Base-by-base conservation (phyloP, 2,797 vertebrate genomes). In the Mus caroli region DNA sequence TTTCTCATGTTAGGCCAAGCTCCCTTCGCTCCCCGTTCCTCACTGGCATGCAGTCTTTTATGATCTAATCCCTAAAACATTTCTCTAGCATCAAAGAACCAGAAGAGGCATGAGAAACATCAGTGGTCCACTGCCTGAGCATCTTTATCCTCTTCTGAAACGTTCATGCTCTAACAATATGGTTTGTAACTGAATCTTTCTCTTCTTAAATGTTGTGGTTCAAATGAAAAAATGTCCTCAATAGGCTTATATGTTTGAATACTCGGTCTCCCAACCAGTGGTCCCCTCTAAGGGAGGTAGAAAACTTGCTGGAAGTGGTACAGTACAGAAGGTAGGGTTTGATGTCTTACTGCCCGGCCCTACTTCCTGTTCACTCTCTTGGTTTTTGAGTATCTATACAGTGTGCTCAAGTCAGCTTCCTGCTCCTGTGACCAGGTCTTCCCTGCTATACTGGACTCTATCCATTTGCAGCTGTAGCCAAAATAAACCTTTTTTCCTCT, bases 1-100 rank as follows among this genome's bases (percentile, higher is more conserved):
- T 95, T 92, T 97, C 71, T 34, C 93, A 89, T 94, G 20, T 94
- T 93, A 93, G 77, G 17, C 91, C 94, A 96, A 94, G 77, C 97
- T 97, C 94, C 92, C 93, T 26, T 86, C 75, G 37, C 37, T 97
- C 86, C 86, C 90, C 50, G 28, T 62, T 98, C 24, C 94, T 96
- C 75, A 31, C 64, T 78, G 89, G 92, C 88, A 87, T 0, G 7
- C 85, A 95, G 17, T 67, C 28, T 86, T 90, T 80, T n/a, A 86
- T 95, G 88, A 94, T 90, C 56, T 85, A 95, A 96, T 58, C 73
- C 22, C 87, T 52, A 12, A 92, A 86, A 89, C 3, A 69, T 92
- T 96, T 94, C 89, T 89, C 10, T 0, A 90, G 77, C 90, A 37
- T 60, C 80, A 95, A 91, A 80, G 91, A 92, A 91, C 43, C 0